Evolutionary conservation across 35 echinoderm and acorn worm genomes (phyloP), one percentile per base, ranked within the genome.

Genomic region (Stichopus chloronotus): DNA sequence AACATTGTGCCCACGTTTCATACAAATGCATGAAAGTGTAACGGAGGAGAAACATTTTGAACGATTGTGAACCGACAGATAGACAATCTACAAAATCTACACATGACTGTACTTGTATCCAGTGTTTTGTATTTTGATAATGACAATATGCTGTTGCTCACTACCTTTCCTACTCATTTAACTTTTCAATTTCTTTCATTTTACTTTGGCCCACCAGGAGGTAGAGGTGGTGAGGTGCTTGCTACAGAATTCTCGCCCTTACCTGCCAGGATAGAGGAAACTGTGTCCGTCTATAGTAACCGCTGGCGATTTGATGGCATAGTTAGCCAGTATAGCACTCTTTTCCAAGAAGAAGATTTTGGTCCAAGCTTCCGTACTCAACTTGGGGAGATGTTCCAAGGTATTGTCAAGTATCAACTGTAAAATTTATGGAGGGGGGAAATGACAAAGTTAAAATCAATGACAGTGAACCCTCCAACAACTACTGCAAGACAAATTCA

Each of bases 271-370:
- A 55, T 94, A 91, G 54, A 94, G 95, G 63, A 94, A 96, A 22
- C 65, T 78, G 53, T 94, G 94, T 1, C 97, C 97, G 86, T 99
- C 97, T 7, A 96, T 77, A 57, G 95, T 93, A 11, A 99, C 80
- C 22, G 97, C 79, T 10, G 95, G 88, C 10, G 97, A 99, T 82
- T 84, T 94, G 76, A 99, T 99, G 17, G 92, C 89, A 57, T 94
- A 99, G 54, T 96, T 95, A 23, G 61, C 87, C 9, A 99, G 92
- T 5, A 88, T 57, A 79, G 88, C 92, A 60, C 78, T 84, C 78
- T 99, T 99, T 90, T 99, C 97, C 10, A 99, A 61, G 88, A 99
- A 96, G 88, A 92, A 96, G 25, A 99, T 68, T 10, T 96, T 96
- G 16, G 78, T 79, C 97, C 97, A 99, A 20, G 93, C 95, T 57